Conservation (phyloP, 2,797 vertebrate genomes). For the Rhinogobio ventralis region DNA sequence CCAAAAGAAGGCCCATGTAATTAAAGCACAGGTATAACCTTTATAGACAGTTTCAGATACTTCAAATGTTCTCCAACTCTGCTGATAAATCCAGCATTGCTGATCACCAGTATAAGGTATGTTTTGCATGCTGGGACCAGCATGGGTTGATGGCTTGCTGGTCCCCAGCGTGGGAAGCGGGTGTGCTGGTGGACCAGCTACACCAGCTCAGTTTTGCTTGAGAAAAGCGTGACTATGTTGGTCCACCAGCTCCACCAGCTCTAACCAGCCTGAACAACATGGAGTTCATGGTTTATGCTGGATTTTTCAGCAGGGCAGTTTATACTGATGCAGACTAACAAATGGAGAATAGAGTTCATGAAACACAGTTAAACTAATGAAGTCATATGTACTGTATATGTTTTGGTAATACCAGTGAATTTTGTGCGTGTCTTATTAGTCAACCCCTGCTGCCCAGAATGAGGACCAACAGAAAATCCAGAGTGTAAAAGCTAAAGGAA, state of each 20-base stretch:
- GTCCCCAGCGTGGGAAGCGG: not conserved
- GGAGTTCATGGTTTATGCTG: not conserved
- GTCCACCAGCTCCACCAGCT: not conserved
- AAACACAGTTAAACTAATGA: not conserved
- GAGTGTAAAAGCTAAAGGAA: slow-evolving; percentile 20
- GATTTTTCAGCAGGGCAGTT: not conserved
- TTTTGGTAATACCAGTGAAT: slow-evolving; percentile 10
- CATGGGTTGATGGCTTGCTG: not conserved
- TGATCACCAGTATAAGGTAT: not conserved
- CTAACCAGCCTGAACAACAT: not conserved
- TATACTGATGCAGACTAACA: not conserved
- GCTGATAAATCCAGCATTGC: not conserved
- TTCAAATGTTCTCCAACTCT: not conserved
- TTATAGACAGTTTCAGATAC: not conserved
- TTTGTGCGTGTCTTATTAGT: slow-evolving; percentile 36
- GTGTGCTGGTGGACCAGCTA: not conserved
- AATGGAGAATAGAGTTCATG: too few species aligned
- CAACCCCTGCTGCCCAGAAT: slow-evolving; percentile 49
- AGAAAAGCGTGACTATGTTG: not conserved
- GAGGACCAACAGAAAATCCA: slow-evolving; percentile 36
- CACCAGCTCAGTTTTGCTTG: not conserved
- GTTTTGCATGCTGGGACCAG: not conserved
- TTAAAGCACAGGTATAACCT: slow-evolving; percentile 19
- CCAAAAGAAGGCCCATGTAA: slow-evolving; percentile 61
- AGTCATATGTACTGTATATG: not conserved